Conservation (phyloP, 92 coral and sea anemone species). For the Phenganax marumi region DNA sequence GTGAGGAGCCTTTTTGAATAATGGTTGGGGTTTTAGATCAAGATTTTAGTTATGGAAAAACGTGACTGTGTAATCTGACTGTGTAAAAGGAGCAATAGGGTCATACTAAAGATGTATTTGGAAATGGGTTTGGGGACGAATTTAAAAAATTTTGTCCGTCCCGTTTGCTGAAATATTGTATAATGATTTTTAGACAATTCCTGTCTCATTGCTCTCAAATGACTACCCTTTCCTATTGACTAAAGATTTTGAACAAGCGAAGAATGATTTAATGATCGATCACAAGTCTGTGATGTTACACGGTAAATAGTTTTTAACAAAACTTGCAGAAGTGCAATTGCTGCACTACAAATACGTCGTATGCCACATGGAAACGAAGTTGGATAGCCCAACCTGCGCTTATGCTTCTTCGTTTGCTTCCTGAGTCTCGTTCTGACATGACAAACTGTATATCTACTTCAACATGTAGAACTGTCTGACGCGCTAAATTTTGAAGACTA, state of each 20-base stretch:
- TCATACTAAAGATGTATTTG: not conserved
- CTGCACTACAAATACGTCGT: too few species aligned
- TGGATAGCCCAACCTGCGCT: too few species aligned
- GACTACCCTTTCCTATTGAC: constrained; percentile 75
- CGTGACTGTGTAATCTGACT: not conserved
- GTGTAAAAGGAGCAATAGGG: too few species aligned
- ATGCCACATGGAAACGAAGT: too few species aligned
- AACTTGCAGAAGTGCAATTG: too few species aligned
- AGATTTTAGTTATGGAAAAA: not conserved
- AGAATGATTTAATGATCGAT: constrained; percentile 62
- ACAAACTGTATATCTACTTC: too few species aligned
- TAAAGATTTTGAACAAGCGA: constrained; percentile 66
- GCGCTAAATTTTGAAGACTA: too few species aligned
- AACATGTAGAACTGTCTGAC: too few species aligned
- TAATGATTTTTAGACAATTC: constrained; percentile 58
- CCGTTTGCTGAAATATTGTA: not conserved
- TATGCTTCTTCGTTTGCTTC: too few species aligned
- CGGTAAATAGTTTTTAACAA: constrained; percentile 54
- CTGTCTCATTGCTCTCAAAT: constrained; percentile 68
- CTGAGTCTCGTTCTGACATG: too few species aligned
- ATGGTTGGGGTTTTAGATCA: not conserved
- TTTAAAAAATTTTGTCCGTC: not conserved
- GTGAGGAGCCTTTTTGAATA: constrained; percentile 49
- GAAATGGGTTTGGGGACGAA: not conserved
- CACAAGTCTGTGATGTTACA: constrained; percentile 78